phyloP scores from a whole-genome alignment of 2,797 vertebrate species.

The Brachymystax lenok region DNA sequence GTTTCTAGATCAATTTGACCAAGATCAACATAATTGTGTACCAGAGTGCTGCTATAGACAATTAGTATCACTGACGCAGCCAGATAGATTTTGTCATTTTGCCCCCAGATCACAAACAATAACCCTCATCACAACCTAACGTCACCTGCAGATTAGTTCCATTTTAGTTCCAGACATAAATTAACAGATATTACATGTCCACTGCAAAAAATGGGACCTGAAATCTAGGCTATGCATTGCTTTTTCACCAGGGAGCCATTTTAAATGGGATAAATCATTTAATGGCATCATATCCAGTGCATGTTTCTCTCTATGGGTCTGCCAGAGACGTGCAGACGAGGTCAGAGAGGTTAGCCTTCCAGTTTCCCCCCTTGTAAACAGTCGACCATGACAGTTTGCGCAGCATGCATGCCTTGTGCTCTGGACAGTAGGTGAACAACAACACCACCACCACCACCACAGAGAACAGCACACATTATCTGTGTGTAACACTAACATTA shows the following conservation, averaged over 20 bases:
- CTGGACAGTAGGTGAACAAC: neutral
- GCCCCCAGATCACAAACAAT: neutral
- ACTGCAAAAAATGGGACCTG: slow-evolving; percentile 13
- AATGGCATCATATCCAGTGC: slow-evolving; percentile 19
- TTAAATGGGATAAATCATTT: slow-evolving; percentile 28
- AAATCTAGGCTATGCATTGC: neutral
- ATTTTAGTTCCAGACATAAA: neutral
- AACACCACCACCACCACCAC: neutral
- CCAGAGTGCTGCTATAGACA: neutral
- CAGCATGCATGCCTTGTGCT: too few species aligned
- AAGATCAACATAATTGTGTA: neutral
- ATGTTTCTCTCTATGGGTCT: neutral
- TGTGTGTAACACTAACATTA: neutral
- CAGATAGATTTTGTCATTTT: neutral
- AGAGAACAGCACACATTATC: neutral
- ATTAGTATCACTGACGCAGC: neutral
- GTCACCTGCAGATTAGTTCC: neutral
- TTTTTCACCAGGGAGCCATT: neutral
- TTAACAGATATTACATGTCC: neutral
- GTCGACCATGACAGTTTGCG: too few species aligned
- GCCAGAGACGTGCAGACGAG: neutral
- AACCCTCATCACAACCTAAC: neutral
- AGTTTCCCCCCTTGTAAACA: neutral
- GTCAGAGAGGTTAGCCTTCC: neutral
- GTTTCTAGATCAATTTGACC: neutral